Percentiles rank a stretch among this genome's conserved stretches.
Conservation (phyloP, 2,888 invertebrate genomes). For the Aquatica leii region DNA sequence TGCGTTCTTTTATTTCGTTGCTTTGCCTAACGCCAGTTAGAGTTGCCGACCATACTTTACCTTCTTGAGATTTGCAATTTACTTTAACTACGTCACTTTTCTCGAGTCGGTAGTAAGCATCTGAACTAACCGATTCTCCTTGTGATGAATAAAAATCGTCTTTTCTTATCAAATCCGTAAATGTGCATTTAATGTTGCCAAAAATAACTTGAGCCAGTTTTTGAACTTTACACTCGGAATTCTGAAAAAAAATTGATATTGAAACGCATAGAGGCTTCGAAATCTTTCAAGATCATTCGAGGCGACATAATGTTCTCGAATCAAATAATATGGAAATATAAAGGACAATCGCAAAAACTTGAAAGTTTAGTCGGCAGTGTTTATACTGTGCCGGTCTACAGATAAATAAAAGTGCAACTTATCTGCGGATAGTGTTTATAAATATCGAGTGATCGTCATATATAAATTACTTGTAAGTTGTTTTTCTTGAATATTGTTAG, state of each 20-base stretch:
- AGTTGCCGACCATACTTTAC: constrained; percentile 71
- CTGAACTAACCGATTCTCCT: constrained; percentile 63
- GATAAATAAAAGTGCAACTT: too few species aligned
- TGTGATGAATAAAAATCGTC: constrained; percentile 69
- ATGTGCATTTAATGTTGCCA: constrained; percentile 64
- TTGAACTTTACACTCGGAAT: constrained; percentile 63
- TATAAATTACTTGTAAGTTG: too few species aligned
- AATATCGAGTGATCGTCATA: too few species aligned
- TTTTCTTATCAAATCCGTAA: constrained; percentile 75
- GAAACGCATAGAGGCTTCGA: too few species aligned
- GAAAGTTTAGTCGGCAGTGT: too few species aligned
- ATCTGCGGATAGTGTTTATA: too few species aligned
- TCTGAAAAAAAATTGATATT: constrained; percentile 52
- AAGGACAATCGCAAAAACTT: too few species aligned
- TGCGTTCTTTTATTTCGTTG: constrained; percentile 57
- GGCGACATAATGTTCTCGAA: constrained; percentile 1
- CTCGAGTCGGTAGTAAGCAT: constrained; percentile 68
- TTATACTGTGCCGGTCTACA: too few species aligned
- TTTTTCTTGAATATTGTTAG: too few species aligned
- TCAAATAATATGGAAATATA: too few species aligned
- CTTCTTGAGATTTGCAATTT: constrained; percentile 65
- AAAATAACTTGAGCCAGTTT: constrained; percentile 59
- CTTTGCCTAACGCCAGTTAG: constrained; percentile 69
- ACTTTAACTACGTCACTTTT: constrained; percentile 75
- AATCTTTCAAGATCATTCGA: too few species aligned